These are phyloP conservation scores for Atethmia centrago DNA, from an alignment of 2,888 invertebrate genomes.

Conservation along the genomic window DNA sequence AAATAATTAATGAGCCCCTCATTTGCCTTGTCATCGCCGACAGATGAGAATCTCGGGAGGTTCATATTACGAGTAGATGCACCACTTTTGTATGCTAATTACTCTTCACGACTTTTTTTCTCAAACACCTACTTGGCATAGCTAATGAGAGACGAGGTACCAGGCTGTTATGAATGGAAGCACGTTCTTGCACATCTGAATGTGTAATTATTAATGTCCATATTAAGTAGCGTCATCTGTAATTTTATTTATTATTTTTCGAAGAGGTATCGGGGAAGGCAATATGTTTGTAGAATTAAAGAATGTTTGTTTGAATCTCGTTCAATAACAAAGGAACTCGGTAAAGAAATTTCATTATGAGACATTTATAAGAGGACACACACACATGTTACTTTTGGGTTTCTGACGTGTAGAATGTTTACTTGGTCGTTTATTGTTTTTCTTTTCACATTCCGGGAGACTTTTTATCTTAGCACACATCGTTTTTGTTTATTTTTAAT, in stretches of 20 bases:
- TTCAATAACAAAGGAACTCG: constrained; percentile 36
- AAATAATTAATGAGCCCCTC: constrained; percentile 78
- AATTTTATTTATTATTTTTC: constrained; percentile 43
- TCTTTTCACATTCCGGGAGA: constrained; percentile 24
- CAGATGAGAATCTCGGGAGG: constrained; percentile 62
- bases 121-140: constrained; percentile 67
- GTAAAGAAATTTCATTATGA: constrained; percentile 50
- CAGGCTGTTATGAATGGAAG: constrained; percentile 61
- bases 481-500: constrained; percentile 14
- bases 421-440: constrained; percentile 49
- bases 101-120: constrained; percentile 65
- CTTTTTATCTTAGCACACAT: constrained; percentile 10
- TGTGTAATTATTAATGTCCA: constrained; percentile 51
- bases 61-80: constrained; percentile 57
- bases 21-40: constrained; percentile 71
- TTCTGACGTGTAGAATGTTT: constrained; percentile 31
- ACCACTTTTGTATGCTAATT: constrained; percentile 86
- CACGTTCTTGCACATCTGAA: constrained; percentile 41
- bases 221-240: constrained; percentile 42
- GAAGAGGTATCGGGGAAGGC: background rate
- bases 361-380: constrained; percentile 16
- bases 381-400: constrained; percentile 31
- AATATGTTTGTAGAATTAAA: constrained; percentile 20
- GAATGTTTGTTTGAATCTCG: constrained; percentile 27
- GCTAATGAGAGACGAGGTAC: constrained; percentile 64